Evolutionary conservation across 2,797 vertebrate genomes (phyloP), one percentile per base, ranked within the genome.

Genomic region (Brotula barbata): DNA sequence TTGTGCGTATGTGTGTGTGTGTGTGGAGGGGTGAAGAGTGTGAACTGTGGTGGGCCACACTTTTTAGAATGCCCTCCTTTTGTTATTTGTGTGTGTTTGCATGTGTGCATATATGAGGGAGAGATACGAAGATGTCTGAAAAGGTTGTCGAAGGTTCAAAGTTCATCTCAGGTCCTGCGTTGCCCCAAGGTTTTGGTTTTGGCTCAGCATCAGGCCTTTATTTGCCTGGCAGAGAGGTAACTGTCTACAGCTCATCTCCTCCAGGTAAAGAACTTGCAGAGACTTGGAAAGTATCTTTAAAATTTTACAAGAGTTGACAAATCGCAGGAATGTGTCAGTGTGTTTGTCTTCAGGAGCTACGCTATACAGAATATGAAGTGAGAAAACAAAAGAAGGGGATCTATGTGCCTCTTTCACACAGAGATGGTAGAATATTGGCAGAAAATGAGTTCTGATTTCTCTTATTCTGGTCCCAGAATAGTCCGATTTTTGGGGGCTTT

Each of bases 221-320:
- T 40, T 56, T 76, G 40, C 50, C 40, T 25, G 14, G 56, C 50
- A 36, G 37, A 56, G 11, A 34, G 31, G 28, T 13, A 33, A 33
- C 14, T 48, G 19, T 20, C 37, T 17, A 16, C 23, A 21, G 42
- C 23, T 20, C 54, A 39, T 25, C n/a, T 64, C 39, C 53, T 72
- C 28, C 52, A 72, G 53, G 51, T 75, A 40, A 68, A 14, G 65
- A 77, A 78, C 79, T 13, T 76, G 85, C 77, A 81, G 73, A 77
- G 73, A 78, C 84, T 86, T 16, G 83, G 43, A 50, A 51, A 76
- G 80, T 78, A 64, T 55, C 72, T 39, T 39, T 7, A 61, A 46
- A 59, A 41, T 41, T 51, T 48, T 36, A 54, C 58, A 47, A 69
- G 43, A 46, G 53, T 42, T 36, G 39, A 48, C 37, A 19, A 40